Evolutionary conservation across 2,797 vertebrate genomes (phyloP), one percentile per base, ranked within the genome.

Genomic region (Coilia nasus): DNA sequence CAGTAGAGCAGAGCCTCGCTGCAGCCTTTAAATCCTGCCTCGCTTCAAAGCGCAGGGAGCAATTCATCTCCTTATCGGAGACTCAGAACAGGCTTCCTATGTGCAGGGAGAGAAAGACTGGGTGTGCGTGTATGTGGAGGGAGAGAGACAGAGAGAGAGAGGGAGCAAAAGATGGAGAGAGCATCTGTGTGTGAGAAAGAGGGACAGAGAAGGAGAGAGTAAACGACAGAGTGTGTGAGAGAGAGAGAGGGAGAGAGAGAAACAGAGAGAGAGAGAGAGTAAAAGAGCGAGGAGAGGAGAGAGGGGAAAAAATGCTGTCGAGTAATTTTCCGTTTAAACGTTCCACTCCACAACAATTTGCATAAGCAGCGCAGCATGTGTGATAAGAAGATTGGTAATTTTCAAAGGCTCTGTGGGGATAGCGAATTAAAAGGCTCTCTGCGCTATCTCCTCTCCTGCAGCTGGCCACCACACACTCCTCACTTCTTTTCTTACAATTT

Each of bases 351-450:
- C 95, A 96, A 96, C 95, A 96, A 97, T 96, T 97, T 96, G 96
- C 96, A 96, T 97, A 97, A 97, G 96, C 95, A 97, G 96, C 95
- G 95, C 95, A 95, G 96, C 94, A 96, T 95, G 95, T 95, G 95
- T 96, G 96, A 97, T 97, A 97, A 97, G 96, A 96, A 96, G 96
- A 97, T 96, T 95, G 96, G 96, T 97, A 97, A 97, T 97, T 97
- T 97, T 97, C 96, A 96, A 96, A 95, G 92, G 94, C 95, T 95
- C 95, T 95, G 95, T 94, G 92, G 95, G 95, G 95, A 97, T 96
- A 96, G 96, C 94, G 95, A 95, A 96, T 96, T 96, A 96, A 96
- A 96, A 96, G 96, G 95, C 94, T 96, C 95, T 94, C 95, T 95
- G 92, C 93, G 92, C 96, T 97, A 96, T 97, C 97, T 97, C 90